Evolutionary conservation across 1,140 invertebrate species (phyloP).

Genomic region (Drosophila rufa): DNA sequence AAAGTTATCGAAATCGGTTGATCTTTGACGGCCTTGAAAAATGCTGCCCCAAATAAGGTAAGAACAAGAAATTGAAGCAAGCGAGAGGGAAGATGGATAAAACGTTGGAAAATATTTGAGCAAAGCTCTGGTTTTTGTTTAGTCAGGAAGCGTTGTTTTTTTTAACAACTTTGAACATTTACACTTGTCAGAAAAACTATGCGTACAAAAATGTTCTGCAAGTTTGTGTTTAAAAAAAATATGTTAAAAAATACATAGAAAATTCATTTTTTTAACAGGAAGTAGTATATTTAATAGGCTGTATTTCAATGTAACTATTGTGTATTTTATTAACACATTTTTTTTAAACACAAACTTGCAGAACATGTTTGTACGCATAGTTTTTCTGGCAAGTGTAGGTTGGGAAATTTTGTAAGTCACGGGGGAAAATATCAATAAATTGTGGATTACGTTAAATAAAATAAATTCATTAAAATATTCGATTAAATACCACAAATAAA

Average conservation of each 20-base stretch:
- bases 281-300: too few relatives aligned
- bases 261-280: too few relatives aligned
- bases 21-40: slow-evolving; percentile 45
- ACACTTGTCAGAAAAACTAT: too few relatives aligned
- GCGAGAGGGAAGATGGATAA: not conserved
- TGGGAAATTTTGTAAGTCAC: not conserved
- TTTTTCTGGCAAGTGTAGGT: not conserved
- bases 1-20: slow-evolving; percentile 51
- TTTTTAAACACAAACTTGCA: too few relatives aligned
- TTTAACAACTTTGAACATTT: not conserved
- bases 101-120: slow-evolving; percentile 12
- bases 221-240: too few relatives aligned
- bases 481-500: not conserved
- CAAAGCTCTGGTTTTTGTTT: slow-evolving; percentile 1
- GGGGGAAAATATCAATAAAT: too few relatives aligned
- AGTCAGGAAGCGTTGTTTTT: too few relatives aligned
- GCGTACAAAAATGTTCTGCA: too few relatives aligned
- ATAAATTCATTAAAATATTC: not conserved
- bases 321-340: too few relatives aligned
- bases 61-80: not conserved
- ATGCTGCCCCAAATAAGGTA: slow-evolving; percentile 8
- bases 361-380: too few relatives aligned
- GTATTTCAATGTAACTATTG: too few relatives aligned
- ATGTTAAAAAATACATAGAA: too few relatives aligned
- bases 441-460: not conserved